Percentiles rank a stretch among this genome's conserved stretches.
Conservation (phyloP, 2,888 invertebrate genomes). For the Lithophane semibrunnea region DNA sequence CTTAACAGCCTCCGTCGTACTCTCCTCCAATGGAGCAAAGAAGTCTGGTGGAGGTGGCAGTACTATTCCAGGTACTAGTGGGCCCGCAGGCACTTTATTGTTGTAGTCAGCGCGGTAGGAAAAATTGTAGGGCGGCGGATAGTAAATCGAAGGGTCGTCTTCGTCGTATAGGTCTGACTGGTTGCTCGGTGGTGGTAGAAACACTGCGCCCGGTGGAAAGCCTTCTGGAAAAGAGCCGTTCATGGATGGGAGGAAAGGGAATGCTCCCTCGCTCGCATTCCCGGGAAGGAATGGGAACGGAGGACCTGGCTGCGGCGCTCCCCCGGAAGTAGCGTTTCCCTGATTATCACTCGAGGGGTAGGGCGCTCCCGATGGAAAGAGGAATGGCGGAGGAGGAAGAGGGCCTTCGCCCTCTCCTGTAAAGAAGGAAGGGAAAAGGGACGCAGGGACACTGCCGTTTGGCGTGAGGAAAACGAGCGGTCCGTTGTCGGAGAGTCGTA, state of each 20-base stretch:
- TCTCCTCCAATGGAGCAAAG: conserved; percentile 93
- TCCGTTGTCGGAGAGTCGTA: conserved; percentile 96
- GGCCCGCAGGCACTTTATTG: conserved; percentile 95
- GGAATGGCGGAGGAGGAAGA: conserved; percentile 90
- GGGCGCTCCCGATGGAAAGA: conserved; percentile 91
- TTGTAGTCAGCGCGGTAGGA: conserved; percentile 95
- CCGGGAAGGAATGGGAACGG: conserved; percentile 91
- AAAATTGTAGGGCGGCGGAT: conserved; percentile 97
- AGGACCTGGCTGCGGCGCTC: conserved; percentile 92
- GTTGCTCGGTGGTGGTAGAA: conserved; percentile 93
- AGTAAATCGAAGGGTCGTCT: conserved; percentile 97
- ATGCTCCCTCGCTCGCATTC: conserved; percentile 90
- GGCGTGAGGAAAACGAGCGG: conserved; percentile 96
- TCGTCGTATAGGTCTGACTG: conserved; percentile 95
- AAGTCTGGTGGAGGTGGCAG: conserved; percentile 97
- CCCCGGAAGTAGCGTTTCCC: conserved; percentile 92
- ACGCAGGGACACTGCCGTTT: conserved; percentile 94
- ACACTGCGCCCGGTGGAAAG: conserved; percentile 90
- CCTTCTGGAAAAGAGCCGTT: conserved; percentile 91
- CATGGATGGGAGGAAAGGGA: conserved; percentile 90
- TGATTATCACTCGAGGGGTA: conserved; percentile 90
- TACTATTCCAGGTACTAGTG: conserved; percentile 96
- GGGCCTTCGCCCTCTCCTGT: conserved; percentile 91
- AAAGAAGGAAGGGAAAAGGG: conserved; percentile 92
- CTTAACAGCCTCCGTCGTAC: conserved; percentile 77